Base-by-base conservation (phyloP, 2,888 invertebrate genomes). In the Acleris sparsana region DNA sequence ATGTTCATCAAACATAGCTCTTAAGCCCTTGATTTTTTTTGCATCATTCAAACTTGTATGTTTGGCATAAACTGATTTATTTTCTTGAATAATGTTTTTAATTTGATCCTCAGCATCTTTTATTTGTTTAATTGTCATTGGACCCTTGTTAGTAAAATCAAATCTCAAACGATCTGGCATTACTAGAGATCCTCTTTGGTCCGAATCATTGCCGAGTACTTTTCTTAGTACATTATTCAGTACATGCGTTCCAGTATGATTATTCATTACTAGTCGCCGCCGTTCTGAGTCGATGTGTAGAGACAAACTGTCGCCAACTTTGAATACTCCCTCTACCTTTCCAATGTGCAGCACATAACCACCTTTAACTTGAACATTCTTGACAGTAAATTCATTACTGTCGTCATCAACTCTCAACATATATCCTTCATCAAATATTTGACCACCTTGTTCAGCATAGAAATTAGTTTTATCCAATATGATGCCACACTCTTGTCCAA, bases 371-470 rank as follows among this genome's bases (percentile, higher is more conserved):
- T 98, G 98, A 1, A 98, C 97, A 83, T 98, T 97, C 84, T 96
- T 97, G 0, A 99, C 97, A 17, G 96, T 94, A 84, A 99, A 96
- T 92, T 99, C 99, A 13, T 96, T 96, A 85, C 95, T 96, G 81
- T 98, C 97, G 84, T 98, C 97, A 65, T 93, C 94, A 6, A 93
- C 84, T 92, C 97, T 98, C 0, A 96, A 95, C 85, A 99, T 94
- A 75, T 96, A 98, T 22, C 99, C 99, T 80, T 97, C 97, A 85
- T 99, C 99, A 85, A 95, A 99, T 77, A 98, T 99, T 92, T 99
- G 99, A 16, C 99, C 99, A 70, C 99, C 99, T 89, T 99, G 98
- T 88, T 99, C 99, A 0, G 99, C 99, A 88, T 99, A 99, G 88
- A 99, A 99, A 85, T 94, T 96, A 0, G 99, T 99, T 77, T 93